Evolutionary conservation across 2,797 vertebrate genomes (phyloP).

Genomic region (Hyperoplus immaculatus): DNA sequence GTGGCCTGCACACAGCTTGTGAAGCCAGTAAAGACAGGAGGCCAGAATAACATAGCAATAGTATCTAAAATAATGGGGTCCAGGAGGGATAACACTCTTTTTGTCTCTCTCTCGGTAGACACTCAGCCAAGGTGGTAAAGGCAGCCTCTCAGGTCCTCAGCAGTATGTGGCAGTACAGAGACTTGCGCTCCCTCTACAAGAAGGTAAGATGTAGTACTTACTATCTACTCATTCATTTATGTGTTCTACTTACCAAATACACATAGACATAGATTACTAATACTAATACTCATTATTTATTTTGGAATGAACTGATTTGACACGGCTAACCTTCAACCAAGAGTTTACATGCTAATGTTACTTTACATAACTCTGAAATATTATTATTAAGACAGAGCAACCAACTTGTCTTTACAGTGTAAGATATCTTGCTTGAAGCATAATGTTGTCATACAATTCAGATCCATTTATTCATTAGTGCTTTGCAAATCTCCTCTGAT

Average conservation of each 20-base stretch:
- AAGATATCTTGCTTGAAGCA: not conserved
- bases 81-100: constrained; percentile 51
- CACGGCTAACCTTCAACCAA: not conserved
- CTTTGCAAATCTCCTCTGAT: constrained; percentile 6
- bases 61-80: constrained; percentile 39
- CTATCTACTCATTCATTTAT: not conserved
- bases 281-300: not conserved
- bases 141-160: constrained; percentile 99
- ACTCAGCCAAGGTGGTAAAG: constrained; percentile 99
- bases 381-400: not conserved
- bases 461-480: constrained; percentile 6
- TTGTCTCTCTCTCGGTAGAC: constrained; percentile 82
- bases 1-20: constrained; percentile 25
- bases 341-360: not conserved
- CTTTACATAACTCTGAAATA: not conserved
- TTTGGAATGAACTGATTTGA: not conserved
- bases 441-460: not conserved
- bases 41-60: constrained; percentile 31
- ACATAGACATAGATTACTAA: no score
- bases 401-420: not conserved
- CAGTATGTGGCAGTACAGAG: constrained; percentile 99
- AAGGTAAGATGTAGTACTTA: constrained; percentile 89
- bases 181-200: constrained; percentile 99
- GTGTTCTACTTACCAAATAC: not conserved
- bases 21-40: constrained; percentile 39